A percentile compares a stretch with the other conserved stretches of the same genome.
Conservation (phyloP, 2,888 invertebrate genomes). For the Orthosia gracilis region DNA sequence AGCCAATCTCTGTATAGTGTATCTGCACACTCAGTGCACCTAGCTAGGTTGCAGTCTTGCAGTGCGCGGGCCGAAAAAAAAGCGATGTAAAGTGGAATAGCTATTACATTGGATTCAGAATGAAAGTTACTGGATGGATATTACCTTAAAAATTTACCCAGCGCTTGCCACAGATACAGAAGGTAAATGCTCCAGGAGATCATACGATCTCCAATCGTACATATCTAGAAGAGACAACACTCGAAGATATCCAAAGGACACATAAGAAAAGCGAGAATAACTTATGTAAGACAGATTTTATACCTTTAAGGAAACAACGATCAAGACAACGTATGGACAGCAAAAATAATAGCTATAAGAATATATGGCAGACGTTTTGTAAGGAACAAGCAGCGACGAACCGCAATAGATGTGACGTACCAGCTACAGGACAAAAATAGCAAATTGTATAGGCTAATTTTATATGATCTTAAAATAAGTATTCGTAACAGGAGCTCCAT, state of each 20-base stretch:
- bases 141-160: not conserved
- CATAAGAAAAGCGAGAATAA: not conserved
- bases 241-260: not conserved
- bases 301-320: too few relatives aligned
- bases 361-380: not conserved
- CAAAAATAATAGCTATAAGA: not conserved
- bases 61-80: not conserved
- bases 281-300: not conserved
- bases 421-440: conserved; percentile 7
- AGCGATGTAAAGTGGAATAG: not conserved
- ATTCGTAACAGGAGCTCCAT: not conserved
- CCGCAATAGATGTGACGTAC: not conserved
- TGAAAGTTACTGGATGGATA: not conserved
- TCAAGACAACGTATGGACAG: not conserved
- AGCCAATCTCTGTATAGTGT: not conserved
- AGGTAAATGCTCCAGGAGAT: not conserved
- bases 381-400: not conserved
- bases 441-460: not conserved
- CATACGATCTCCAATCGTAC: not conserved
- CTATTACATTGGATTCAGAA: not conserved
- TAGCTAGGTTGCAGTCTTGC: not conserved
- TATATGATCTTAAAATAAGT: conserved; percentile 15
- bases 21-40: not conserved
- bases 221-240: not conserved
- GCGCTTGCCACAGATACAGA: not conserved